Evolutionary conservation across 2,797 vertebrate genomes (phyloP).

Genomic region (Dallia pectoralis): DNA sequence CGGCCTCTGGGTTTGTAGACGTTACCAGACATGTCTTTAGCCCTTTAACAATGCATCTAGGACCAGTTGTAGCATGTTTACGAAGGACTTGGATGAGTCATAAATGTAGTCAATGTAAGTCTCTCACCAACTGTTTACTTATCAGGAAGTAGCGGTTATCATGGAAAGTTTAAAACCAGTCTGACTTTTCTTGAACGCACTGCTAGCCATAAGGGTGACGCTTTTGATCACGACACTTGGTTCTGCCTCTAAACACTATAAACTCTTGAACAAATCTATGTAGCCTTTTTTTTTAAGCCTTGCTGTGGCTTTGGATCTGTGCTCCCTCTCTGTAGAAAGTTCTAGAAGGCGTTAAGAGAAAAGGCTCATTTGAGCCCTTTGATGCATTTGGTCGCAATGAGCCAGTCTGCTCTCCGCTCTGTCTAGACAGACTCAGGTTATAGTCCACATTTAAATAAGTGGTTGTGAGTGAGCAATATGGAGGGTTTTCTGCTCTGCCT

Average conservation of each 20-base stretch:
- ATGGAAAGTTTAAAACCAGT: too few species aligned
- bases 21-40: too few species aligned
- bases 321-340: not conserved
- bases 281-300: not conserved
- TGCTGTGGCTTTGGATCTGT: not conserved
- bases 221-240: not conserved
- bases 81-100: too few species aligned
- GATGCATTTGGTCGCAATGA: conserved; percentile 33
- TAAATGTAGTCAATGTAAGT: too few species aligned
- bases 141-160: not conserved
- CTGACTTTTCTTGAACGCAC: not conserved
- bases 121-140: not conserved
- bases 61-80: too few species aligned
- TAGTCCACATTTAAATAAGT: conserved; percentile 1
- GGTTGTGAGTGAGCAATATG: not conserved
- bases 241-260: not conserved
- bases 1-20: too few species aligned
- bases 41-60: too few species aligned
- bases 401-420: not conserved
- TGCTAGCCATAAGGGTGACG: not conserved
- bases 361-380: conserved; percentile 18
- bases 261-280: not conserved
- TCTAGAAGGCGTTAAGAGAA: not conserved
- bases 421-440: not conserved
- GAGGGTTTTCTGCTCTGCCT: not conserved